Conservation (phyloP, 2,797 vertebrate genomes). For the Pteropus rufus region DNA sequence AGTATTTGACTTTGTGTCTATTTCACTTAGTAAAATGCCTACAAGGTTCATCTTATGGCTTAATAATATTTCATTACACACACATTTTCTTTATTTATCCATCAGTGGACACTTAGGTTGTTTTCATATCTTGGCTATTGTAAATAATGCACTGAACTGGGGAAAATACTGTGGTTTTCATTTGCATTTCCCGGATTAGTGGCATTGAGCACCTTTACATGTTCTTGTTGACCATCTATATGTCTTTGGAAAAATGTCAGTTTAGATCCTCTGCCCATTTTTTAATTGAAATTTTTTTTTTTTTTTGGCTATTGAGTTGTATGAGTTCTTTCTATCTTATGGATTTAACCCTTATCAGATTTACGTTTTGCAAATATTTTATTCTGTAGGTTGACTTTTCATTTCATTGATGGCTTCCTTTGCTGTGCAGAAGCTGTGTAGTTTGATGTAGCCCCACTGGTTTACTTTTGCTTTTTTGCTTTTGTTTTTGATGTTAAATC, state of each 20-base stretch:
- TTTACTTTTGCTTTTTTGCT: background rate
- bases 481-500: background rate
- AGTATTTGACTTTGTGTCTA: background rate
- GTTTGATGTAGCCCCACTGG: background rate
- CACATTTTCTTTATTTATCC: no score
- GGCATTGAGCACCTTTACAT: background rate
- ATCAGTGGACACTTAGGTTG: no score
- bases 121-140: no score
- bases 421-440: background rate
- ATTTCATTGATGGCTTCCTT: background rate
- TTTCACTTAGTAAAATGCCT: background rate
- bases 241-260: no score
- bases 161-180: background rate
- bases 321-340: background rate
- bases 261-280: no score
- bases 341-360: background rate
- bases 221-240: background rate
- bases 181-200: background rate
- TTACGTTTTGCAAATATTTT: background rate
- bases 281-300: background rate
- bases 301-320: background rate
- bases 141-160: no score
- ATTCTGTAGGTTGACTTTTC: background rate
- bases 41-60: background rate
- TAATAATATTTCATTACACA: background rate